phyloP scores from a whole-genome alignment of 1,140 invertebrate species.

The Drosophila pseudoananassae region DNA sequence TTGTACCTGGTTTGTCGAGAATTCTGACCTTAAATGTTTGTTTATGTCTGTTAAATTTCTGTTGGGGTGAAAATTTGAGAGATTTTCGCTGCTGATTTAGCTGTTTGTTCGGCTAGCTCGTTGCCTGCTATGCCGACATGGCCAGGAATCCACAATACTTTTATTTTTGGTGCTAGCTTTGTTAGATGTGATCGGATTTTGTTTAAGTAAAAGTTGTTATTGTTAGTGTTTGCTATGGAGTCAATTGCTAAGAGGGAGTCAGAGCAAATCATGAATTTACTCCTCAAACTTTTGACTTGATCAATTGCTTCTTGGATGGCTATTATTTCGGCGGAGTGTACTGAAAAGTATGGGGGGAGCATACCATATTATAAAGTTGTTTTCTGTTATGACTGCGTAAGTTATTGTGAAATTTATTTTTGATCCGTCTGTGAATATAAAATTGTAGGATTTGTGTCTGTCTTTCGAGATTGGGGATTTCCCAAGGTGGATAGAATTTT shows the following conservation, averaged over 20 bases:
- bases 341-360: conserved; percentile 16
- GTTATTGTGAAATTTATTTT: too few species aligned
- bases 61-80: conserved; percentile 5
- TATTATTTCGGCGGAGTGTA: background rate
- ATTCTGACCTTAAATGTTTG: background rate
- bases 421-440: too few species aligned
- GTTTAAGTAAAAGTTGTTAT: background rate
- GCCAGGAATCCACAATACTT: conserved; percentile 17
- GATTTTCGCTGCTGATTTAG: background rate
- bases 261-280: conserved; percentile 13
- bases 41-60: background rate
- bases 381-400: conserved; percentile 1
- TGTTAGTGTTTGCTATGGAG: background rate
- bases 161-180: conserved; percentile 4
- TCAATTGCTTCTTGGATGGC: conserved; percentile 12
- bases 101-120: conserved; percentile 10
- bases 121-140: conserved; percentile 19
- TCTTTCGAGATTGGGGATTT: too few species aligned
- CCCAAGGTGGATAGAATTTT: too few species aligned
- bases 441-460: too few species aligned
- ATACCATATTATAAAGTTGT: conserved; percentile 9
- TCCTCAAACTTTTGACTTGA: conserved; percentile 10
- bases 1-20: background rate
- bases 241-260: conserved; percentile 16
- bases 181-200: conserved; percentile 14